Percentiles rank a stretch among this genome's conserved stretches.
Conservation (phyloP, 1,140 invertebrate genomes). For the Dendroctonus valens region DNA sequence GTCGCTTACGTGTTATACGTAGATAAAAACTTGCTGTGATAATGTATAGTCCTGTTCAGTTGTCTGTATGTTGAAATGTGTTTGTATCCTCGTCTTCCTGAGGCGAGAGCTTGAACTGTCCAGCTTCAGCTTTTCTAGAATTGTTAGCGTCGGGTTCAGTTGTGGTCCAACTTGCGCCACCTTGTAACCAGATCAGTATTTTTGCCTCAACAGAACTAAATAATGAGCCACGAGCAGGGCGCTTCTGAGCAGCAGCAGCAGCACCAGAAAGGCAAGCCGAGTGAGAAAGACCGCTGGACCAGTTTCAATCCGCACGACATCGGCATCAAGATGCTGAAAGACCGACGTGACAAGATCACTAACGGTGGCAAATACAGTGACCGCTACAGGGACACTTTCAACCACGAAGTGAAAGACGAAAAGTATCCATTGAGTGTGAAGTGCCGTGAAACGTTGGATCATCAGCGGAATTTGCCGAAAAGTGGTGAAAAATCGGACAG, state of each 20-base stretch:
- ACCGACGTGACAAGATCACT: constrained; percentile 41
- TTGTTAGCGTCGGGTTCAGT: too few relatives aligned
- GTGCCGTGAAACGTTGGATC: constrained; percentile 35
- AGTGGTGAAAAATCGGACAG: constrained; percentile 20
- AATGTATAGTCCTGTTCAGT: constrained; percentile 15
- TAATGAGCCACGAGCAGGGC: constrained; percentile 30
- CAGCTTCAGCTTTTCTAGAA: constrained; percentile 22
- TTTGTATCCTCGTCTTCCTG: not conserved
- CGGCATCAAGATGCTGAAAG: constrained; percentile 43
- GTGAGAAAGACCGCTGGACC: constrained; percentile 7
- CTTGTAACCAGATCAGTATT: constrained; percentile 2
- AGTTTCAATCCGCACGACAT: constrained; percentile 31
- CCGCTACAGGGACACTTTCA: constrained; percentile 44
- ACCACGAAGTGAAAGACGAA: constrained; percentile 36
- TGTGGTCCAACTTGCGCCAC: too few relatives aligned
- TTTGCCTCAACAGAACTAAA: constrained; percentile 39
- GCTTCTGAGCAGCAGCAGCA: not conserved
- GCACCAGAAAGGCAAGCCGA: not conserved
- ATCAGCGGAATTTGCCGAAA: constrained; percentile 28
- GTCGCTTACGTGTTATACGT: constrained; percentile 19
- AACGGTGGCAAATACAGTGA: constrained; percentile 47
- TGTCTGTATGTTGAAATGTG: constrained; percentile 14
- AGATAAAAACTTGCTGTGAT: constrained; percentile 18
- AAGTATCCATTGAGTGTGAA: constrained; percentile 35
- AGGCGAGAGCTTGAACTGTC: not conserved